A percentile compares a stretch with the other conserved stretches of the same genome.
Evolutionary conservation across 2,113 vertebrate genomes (phyloP).

Genomic region (Chloropsis cyanopogon): DNA sequence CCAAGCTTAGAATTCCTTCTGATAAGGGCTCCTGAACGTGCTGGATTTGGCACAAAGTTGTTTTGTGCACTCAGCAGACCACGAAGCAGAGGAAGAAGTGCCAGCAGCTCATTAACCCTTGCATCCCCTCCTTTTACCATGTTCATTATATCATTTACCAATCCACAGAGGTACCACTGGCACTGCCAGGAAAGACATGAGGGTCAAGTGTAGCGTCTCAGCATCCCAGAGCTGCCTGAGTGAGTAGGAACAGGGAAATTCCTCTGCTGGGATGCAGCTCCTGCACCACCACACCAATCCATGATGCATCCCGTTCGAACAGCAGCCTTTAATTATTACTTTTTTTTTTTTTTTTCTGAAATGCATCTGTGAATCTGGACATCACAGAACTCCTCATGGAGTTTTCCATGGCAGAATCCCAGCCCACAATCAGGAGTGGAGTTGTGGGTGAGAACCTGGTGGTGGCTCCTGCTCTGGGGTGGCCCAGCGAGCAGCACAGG

Average conservation of each 20-base stretch:
- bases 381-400: too few species aligned
- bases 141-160: neutral
- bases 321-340: neutral
- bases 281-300: neutral
- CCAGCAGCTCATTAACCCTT: slow-evolving; percentile 11
- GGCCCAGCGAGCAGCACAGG: neutral
- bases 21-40: neutral
- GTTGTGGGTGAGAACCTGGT: neutral
- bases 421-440: neutral
- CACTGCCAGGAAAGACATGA: neutral
- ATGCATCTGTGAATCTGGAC: neutral
- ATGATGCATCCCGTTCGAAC: neutral
- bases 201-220: neutral
- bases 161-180: neutral
- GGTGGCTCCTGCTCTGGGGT: neutral
- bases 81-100: neutral
- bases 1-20: neutral
- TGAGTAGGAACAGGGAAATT: neutral
- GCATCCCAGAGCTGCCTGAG: neutral
- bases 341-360: neutral
- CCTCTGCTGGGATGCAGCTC: neutral
- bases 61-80: neutral
- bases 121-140: neutral
- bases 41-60: neutral
- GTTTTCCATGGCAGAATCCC: neutral